A percentile compares a stretch with the other conserved stretches of the same genome.
These are phyloP conservation scores for Penaeus vannamei DNA, from an alignment of 1,140 invertebrate genomes.

Conservation along the genomic window DNA sequence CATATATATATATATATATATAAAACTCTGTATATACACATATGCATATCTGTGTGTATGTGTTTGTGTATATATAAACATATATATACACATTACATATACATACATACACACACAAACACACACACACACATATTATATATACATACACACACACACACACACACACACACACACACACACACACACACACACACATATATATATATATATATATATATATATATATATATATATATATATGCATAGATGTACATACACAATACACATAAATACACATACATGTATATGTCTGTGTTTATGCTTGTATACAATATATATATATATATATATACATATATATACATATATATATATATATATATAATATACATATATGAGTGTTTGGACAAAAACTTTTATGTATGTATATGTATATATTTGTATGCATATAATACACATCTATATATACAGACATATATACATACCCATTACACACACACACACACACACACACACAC, in stretches of 20 bases:
- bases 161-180: background rate
- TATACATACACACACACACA: background rate
- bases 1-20: background rate
- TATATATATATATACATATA: slow-evolving; percentile 10
- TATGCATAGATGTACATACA: background rate
- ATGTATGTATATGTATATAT: background rate
- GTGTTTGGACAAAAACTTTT: background rate
- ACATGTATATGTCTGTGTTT: slow-evolving; percentile 6
- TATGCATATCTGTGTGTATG: background rate
- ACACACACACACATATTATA: background rate
- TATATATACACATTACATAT: background rate
- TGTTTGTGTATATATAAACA: background rate
- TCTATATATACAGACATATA: no score
- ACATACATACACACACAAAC: background rate
- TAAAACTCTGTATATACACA: background rate
- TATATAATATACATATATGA: slow-evolving; percentile 1
- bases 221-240: background rate
- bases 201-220: slow-evolving; percentile 1
- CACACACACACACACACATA: background rate
- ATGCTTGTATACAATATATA: background rate
- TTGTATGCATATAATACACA: background rate
- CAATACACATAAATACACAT: slow-evolving; percentile 8
- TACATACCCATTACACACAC: no score
- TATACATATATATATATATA: background rate
- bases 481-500: no score